Conservation (phyloP, 2,888 invertebrate species). For the Silvanus unidentatus region DNA sequence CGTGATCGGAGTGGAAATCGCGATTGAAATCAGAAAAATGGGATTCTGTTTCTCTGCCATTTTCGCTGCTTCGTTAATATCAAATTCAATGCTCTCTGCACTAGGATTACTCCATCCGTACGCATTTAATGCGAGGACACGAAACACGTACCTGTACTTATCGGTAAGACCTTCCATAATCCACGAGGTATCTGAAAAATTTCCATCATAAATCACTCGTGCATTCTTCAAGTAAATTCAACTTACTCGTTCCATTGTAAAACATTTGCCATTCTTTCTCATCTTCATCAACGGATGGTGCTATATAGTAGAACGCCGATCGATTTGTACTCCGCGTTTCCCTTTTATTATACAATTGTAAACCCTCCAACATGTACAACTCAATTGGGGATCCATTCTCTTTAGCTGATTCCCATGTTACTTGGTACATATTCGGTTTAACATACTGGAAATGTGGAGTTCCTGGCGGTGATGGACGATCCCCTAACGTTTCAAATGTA, state of each 20-base stretch:
- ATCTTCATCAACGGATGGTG: constrained; percentile 54
- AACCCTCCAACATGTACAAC: constrained; percentile 71
- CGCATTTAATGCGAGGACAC: constrained; percentile 71
- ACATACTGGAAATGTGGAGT: constrained; percentile 68
- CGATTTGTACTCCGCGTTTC: constrained; percentile 40
- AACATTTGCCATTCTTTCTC: constrained; percentile 56
- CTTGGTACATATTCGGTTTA: constrained; percentile 66
- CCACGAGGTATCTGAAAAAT: constrained; percentile 67
- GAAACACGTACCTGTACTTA: constrained; percentile 61
- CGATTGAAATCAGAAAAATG: constrained; percentile 53
- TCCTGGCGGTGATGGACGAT: constrained; percentile 74
- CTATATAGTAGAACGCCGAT: constrained; percentile 39
- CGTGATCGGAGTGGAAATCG: constrained; percentile 56
- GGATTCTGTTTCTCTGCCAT: constrained; percentile 51
- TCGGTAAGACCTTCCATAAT: constrained; percentile 62
- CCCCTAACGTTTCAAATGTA: constrained; percentile 71
- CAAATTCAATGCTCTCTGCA: constrained; percentile 57
- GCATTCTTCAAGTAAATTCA: too few relatives aligned
- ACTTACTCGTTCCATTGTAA: constrained; percentile 70
- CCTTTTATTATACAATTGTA: constrained; percentile 36
- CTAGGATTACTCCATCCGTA: constrained; percentile 82
- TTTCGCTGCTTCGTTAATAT: constrained; percentile 45
- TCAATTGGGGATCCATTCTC: constrained; percentile 71
- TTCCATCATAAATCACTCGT: too few relatives aligned
- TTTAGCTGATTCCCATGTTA: constrained; percentile 74